These are phyloP conservation scores for Microcebus lehilahytsara DNA, from an alignment of 2,113 vertebrate genomes.

Conservation along the genomic window DNA sequence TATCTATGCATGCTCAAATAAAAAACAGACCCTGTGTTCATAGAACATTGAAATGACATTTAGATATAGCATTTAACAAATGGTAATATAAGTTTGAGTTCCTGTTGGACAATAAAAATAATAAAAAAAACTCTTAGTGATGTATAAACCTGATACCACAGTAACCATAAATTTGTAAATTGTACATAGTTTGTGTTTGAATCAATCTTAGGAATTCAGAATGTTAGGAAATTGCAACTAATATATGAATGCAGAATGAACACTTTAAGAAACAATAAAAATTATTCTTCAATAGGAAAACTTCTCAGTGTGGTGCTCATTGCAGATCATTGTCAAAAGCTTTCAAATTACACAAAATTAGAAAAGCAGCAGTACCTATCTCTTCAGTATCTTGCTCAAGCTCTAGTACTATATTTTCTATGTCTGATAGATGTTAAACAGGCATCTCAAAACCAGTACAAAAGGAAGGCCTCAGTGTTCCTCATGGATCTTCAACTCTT, in stretches of 20 bases:
- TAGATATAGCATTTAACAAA: background rate
- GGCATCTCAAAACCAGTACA: background rate
- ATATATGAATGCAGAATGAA: background rate
- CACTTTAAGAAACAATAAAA: background rate
- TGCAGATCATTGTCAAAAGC: background rate
- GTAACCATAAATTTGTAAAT: background rate
- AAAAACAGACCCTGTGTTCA: background rate
- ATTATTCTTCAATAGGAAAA: background rate
- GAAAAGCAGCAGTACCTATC: background rate
- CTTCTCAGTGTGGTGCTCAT: background rate
- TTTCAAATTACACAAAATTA: background rate
- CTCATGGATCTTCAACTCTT: background rate
- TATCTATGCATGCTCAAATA: background rate
- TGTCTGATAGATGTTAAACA: background rate
- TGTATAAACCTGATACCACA: background rate
- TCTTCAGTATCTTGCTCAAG: background rate
- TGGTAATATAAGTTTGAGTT: background rate
- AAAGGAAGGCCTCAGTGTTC: background rate
- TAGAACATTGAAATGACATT: background rate
- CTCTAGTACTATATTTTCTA: background rate
- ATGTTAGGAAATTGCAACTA: conserved; percentile 62
- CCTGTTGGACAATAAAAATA: background rate
- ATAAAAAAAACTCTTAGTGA: background rate
- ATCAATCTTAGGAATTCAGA: background rate
- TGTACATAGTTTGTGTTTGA: background rate